A percentile compares a stretch with the other conserved stretches of the same genome.
phyloP scores from a whole-genome alignment of 2,888 invertebrate species.

The Conus canariensis region DNA sequence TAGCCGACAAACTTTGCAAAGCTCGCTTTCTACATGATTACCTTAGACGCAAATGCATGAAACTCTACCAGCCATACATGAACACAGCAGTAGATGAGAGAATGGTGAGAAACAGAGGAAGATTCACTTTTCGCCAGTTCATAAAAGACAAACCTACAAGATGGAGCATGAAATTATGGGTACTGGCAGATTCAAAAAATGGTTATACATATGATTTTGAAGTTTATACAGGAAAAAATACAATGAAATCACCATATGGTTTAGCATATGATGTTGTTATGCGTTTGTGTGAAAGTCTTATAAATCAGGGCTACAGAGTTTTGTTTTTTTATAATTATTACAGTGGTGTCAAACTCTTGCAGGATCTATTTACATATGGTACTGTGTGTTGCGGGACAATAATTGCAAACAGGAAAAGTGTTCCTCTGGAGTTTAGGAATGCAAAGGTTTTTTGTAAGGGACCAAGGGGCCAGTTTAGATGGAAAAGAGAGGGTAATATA shows the following conservation, averaged over 20 bases:
- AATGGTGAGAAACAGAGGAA: slow-evolving; percentile 41
- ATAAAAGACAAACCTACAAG: slow-evolving; percentile 40
- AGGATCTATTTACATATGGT: background rate
- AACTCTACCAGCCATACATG: slow-evolving; percentile 34
- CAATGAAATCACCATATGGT: slow-evolving; percentile 1
- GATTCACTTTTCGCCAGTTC: slow-evolving; percentile 41
- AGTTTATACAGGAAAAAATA: slow-evolving; percentile 37
- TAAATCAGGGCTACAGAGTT: slow-evolving; percentile 27
- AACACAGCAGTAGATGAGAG: slow-evolving; percentile 42
- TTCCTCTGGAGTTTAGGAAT: background rate
- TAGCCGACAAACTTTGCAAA: slow-evolving; percentile 33
- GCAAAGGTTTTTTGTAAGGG: background rate
- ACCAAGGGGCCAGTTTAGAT: background rate
- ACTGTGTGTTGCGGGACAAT: slow-evolving; percentile 7
- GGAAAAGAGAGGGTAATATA: slow-evolving; percentile 8
- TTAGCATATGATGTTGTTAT: slow-evolving; percentile 46
- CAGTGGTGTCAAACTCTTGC: slow-evolving; percentile 16
- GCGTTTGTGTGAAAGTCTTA: slow-evolving; percentile 8
- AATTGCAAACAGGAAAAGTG: background rate
- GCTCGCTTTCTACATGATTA: slow-evolving; percentile 24
- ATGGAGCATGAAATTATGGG: slow-evolving; percentile 47
- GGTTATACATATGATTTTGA: slow-evolving; percentile 43
- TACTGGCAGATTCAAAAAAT: slow-evolving; percentile 41
- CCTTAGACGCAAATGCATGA: slow-evolving; percentile 32
- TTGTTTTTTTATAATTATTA: slow-evolving; percentile 45